Base-by-base conservation (phyloP, 2,888 invertebrate genomes). In the Heliconius sara region DNA sequence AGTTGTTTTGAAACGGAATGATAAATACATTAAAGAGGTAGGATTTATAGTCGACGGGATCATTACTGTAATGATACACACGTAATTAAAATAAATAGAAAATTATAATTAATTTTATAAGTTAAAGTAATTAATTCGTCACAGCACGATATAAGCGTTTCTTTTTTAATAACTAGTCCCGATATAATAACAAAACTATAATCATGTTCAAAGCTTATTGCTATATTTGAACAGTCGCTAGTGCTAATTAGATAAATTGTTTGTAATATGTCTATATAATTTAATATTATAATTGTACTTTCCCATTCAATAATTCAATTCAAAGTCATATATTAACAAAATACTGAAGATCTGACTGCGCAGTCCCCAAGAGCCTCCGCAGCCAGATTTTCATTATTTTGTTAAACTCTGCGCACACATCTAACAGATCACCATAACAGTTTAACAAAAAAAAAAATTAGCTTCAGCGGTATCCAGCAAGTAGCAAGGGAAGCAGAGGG, bases 241-340 rank as follows among this genome's bases (percentile, higher is more conserved):
- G 52, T 27, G 6, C 71, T 73, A 66, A 73, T 57, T 22, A 78
- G 34, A 78, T 78, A 77, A 34, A 77, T 65, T n/a, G 47, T 39
- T 65, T 65, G 7, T 52, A 34, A 65, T 63, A 70, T n/a, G 52
- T 63, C 22, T 47, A n/a, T 3, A 12, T 39, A 22, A 34, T 39
- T 67, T 43, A 27, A 27, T 75, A 43, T 43, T 75, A 65, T 25
- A 75, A 39, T 75, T 65, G 74, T 65, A 43, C 43, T 65, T 22
- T 19, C 25, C 27, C 27, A 43, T 75, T 75, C 30, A 66, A n/a
- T n/a, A n/a, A n/a, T n/a, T n/a, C n/a, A n/a, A n/a, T n/a, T n/a
- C n/a, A n/a, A n/a, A n/a, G 22, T n/a, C 60, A 60, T 5, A 60
- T 12, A 63, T 63, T 52, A 0, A 52, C n/a, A n/a, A n/a, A n/a